phyloP scores from a whole-genome alignment of 2,888 invertebrate species.

The Aquatica leii region DNA sequence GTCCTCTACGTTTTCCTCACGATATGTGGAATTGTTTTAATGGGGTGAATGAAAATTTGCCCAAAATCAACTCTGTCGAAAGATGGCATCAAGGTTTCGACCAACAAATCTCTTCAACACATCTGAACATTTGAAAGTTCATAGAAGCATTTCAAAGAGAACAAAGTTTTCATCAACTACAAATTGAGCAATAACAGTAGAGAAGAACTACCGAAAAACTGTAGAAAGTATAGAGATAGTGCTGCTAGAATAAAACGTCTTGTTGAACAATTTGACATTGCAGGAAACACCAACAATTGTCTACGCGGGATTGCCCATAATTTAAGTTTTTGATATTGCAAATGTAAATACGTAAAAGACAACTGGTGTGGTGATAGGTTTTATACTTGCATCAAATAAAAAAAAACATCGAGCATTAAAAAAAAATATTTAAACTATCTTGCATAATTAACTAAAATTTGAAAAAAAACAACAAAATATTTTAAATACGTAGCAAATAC shows the following conservation, averaged over 20 bases:
- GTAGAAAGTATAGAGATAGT: conserved; percentile 5
- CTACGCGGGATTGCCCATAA: background rate
- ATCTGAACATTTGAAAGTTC: conserved; percentile 15
- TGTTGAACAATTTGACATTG: too few relatives aligned
- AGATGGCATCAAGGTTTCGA: conserved; percentile 12
- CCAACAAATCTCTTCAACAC: conserved; percentile 1
- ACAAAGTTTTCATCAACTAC: conserved; percentile 4
- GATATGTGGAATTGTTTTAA: conserved; percentile 25
- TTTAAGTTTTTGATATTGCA: too few relatives aligned
- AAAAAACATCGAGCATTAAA: too few relatives aligned
- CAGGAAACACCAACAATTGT: background rate
- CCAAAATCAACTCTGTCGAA: conserved; percentile 16
- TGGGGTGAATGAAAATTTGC: conserved; percentile 8
- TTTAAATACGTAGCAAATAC: too few relatives aligned
- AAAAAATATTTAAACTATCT: too few relatives aligned
- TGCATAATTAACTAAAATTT: too few relatives aligned
- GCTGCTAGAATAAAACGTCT: too few relatives aligned
- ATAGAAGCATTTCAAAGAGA: conserved; percentile 12
- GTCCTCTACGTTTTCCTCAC: conserved; percentile 13
- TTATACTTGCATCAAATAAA: too few relatives aligned
- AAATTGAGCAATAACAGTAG: background rate
- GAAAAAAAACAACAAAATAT: too few relatives aligned
- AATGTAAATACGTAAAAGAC: too few relatives aligned
- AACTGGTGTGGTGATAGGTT: too few relatives aligned
- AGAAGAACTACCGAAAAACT: background rate